These are phyloP conservation scores for Molossus alvarezi DNA, from an alignment of 2,797 vertebrate species.

Conservation along the genomic window DNA sequence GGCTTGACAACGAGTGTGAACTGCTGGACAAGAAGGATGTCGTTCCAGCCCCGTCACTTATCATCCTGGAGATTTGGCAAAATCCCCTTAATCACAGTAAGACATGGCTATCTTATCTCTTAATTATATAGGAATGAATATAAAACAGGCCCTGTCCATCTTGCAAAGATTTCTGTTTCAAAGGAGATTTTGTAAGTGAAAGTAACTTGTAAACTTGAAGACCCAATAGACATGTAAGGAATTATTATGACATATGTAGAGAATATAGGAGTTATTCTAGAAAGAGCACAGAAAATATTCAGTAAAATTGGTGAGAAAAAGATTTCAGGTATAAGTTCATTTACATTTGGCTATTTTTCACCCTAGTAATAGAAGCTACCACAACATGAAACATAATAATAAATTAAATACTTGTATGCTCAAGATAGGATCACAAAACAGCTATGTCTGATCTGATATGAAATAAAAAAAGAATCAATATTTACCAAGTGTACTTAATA, in stretches of 20 bases:
- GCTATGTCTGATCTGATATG: background rate
- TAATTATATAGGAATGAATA: background rate
- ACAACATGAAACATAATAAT: slow-evolving; percentile 49
- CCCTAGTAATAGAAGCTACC: slow-evolving; percentile 56
- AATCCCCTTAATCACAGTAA: slow-evolving; percentile 5
- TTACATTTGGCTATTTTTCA: slow-evolving; percentile 69
- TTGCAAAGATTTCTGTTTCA: slow-evolving; percentile 57
- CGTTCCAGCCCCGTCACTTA: background rate
- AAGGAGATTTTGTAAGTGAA: slow-evolving; percentile 53
- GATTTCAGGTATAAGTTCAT: slow-evolving; percentile 38
- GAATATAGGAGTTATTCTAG: background rate
- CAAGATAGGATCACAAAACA: slow-evolving; percentile 29
- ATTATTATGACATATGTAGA: background rate
- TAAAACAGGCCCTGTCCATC: slow-evolving; percentile 4
- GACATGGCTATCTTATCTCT: background rate
- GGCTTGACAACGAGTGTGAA: background rate
- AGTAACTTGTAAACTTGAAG: slow-evolving; percentile 39
- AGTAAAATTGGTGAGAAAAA: slow-evolving; percentile 50
- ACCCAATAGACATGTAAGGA: background rate
- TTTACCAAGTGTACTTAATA: slow-evolving; percentile 14
- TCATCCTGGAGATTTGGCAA: slow-evolving; percentile 10
- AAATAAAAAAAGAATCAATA: background rate
- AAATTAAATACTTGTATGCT: slow-evolving; percentile 15
- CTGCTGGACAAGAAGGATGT: background rate
- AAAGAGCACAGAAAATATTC: background rate